Evolutionary conservation across 2,888 invertebrate genomes (phyloP).

Genomic region (Euplagia quadripunctaria): DNA sequence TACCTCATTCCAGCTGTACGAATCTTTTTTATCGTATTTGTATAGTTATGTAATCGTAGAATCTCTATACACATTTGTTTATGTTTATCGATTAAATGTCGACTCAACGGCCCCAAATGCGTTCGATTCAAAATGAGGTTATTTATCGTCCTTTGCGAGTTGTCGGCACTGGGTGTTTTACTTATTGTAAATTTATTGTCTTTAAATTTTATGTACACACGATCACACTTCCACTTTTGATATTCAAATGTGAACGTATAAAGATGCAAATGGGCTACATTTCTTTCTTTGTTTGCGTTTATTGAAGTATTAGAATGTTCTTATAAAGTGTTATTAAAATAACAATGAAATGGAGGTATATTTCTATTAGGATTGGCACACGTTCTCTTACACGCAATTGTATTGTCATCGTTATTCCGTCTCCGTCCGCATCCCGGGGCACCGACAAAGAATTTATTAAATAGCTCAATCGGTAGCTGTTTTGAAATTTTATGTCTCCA

Average conservation of each 20-base stretch:
- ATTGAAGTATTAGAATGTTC: conserved; percentile 32
- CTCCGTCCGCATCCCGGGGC: conserved; percentile 44
- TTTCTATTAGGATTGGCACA: conserved; percentile 47
- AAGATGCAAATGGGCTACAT: conserved; percentile 11
- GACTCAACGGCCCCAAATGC: conserved; percentile 48
- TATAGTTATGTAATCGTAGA: conserved; percentile 44
- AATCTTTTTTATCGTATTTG: conserved; percentile 52
- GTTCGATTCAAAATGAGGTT: conserved; percentile 61
- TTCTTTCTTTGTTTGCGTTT: conserved; percentile 15
- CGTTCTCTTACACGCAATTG: conserved; percentile 47
- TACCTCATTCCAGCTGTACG: conserved; percentile 58
- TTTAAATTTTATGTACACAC: conserved; percentile 42
- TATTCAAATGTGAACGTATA: conserved; percentile 30
- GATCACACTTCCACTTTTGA: conserved; percentile 31
- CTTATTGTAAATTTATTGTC: conserved; percentile 60
- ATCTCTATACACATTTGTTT: conserved; percentile 61
- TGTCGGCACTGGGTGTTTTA: conserved; percentile 53
- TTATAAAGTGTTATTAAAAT: conserved; percentile 41
- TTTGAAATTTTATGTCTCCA: conserved; percentile 43
- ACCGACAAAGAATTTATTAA: conserved; percentile 51
- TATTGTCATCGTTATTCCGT: conserved; percentile 49
- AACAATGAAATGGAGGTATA: conserved; percentile 37
- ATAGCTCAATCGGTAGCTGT: conserved; percentile 48
- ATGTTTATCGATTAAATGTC: conserved; percentile 63
- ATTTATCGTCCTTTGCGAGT: conserved; percentile 59